A percentile compares a stretch with the other conserved stretches of the same genome.
Conservation (phyloP, 2,113 vertebrate genomes). For the Anthoscopus minutus region DNA sequence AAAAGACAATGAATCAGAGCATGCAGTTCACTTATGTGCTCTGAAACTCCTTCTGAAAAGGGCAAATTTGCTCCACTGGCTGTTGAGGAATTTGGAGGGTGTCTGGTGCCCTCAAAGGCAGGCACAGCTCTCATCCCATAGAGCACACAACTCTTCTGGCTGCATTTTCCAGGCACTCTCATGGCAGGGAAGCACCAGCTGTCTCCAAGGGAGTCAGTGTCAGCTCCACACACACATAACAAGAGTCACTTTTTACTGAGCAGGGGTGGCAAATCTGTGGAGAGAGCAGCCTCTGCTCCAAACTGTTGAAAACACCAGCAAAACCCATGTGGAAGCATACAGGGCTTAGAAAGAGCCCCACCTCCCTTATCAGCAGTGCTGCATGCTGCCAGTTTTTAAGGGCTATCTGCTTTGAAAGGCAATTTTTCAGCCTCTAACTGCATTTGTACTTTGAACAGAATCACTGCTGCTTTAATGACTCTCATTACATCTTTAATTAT, state of each 20-base stretch:
- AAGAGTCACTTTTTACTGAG: neutral
- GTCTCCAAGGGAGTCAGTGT: neutral
- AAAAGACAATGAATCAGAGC: neutral
- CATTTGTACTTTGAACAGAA: neutral
- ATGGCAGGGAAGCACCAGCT: rapidly evolving
- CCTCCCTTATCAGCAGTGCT: neutral
- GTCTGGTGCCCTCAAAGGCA: neutral
- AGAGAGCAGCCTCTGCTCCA: neutral
- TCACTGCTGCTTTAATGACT: neutral
- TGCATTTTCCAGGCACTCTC: neutral
- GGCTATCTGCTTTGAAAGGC: neutral
- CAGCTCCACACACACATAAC: rapidly evolving
- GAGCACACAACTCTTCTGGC: neutral
- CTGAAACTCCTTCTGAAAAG: neutral
- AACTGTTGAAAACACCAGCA: neutral
- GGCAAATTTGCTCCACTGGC: neutral
- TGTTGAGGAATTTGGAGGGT: neutral
- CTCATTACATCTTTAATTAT: neutral
- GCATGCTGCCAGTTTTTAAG: neutral
- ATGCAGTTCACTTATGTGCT: neutral
- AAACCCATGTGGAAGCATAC: rapidly evolving
- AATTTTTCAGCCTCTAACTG: neutral
- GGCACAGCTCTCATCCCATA: neutral
- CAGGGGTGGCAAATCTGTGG: neutral
- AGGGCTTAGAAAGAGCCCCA: neutral